phyloP scores from a whole-genome alignment of 2,888 invertebrate species.

The Caenorhabditis zanzibari region DNA sequence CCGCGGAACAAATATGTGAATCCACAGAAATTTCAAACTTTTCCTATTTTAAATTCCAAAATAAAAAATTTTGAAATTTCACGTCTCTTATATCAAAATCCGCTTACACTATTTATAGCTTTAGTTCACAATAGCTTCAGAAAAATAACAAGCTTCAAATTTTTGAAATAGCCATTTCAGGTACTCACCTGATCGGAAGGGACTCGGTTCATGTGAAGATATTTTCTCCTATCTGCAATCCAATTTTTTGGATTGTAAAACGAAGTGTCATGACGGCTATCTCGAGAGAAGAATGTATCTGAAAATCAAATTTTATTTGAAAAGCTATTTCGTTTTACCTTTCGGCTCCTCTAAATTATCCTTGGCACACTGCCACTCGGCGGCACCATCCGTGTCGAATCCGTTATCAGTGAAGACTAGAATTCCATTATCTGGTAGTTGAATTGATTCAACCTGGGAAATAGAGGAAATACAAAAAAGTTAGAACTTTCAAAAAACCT shows the following conservation, averaged over 20 bases:
- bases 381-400: slow-evolving; percentile 46
- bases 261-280: slow-evolving; percentile 37
- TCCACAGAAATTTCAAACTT: too few relatives aligned
- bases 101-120: too few relatives aligned
- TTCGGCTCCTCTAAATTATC: slow-evolving; percentile 1
- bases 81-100: too few relatives aligned
- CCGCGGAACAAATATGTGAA: too few relatives aligned
- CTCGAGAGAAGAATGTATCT: slow-evolving; percentile 61
- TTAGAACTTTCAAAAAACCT: not conserved
- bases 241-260: slow-evolving; percentile 64
- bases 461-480: too few relatives aligned
- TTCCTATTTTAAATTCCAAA: too few relatives aligned
- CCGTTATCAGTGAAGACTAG: slow-evolving; percentile 59
- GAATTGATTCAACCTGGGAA: slow-evolving; percentile 54
- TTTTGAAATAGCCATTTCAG: too few relatives aligned
- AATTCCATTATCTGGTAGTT: slow-evolving; percentile 60
- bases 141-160: too few relatives aligned
- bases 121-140: too few relatives aligned
- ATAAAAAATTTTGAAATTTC: too few relatives aligned
- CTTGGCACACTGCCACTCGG: slow-evolving; percentile 56
- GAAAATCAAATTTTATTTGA: slow-evolving; percentile 16
- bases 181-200: slow-evolving; percentile 58
- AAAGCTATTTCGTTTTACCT: not conserved
- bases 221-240: slow-evolving; percentile 33
- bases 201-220: slow-evolving; percentile 66